These are phyloP conservation scores for Echeneis naucrates DNA, from an alignment of 2,797 vertebrate species.

Conservation along the genomic window DNA sequence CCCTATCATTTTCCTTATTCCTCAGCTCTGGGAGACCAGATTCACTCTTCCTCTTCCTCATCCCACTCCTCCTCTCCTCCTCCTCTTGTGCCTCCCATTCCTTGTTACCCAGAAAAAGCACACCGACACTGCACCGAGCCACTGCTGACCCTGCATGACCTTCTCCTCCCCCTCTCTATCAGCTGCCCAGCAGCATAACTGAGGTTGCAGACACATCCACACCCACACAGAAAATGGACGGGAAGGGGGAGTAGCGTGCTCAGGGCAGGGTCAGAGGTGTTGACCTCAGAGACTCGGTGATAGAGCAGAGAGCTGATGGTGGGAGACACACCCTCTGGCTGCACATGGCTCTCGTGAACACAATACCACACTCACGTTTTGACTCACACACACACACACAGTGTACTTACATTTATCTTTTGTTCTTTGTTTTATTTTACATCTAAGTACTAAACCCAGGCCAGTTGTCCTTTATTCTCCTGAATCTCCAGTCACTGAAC, in stretches of 20 bases:
- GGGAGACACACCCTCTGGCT: slow-evolving; percentile 64
- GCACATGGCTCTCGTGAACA: slow-evolving; percentile 40
- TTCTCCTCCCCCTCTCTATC: slow-evolving; percentile 48
- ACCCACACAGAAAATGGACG: slow-evolving; percentile 46
- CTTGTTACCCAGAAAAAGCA: slow-evolving; percentile 51
- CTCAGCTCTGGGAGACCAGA: slow-evolving; percentile 45
- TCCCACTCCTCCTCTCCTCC: slow-evolving; percentile 25
- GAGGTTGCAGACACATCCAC: slow-evolving; percentile 13
- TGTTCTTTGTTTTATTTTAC: slow-evolving; percentile 23
- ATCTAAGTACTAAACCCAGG: background rate
- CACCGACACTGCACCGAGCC: slow-evolving; percentile 47
- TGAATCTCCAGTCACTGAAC: background rate
- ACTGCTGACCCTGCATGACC: slow-evolving; percentile 62
- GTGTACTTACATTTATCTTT: background rate
- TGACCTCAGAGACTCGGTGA: slow-evolving; percentile 63
- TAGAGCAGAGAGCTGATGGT: slow-evolving; percentile 67
- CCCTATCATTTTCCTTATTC: slow-evolving; percentile 38
- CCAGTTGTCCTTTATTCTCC: background rate
- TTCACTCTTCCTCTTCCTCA: slow-evolving; percentile 35
- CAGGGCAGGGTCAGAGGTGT: slow-evolving; percentile 65
- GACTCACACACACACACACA: background rate
- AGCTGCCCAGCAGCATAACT: slow-evolving; percentile 53
- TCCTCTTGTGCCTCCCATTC: slow-evolving; percentile 41
- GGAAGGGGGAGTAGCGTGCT: slow-evolving; percentile 44
- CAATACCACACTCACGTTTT: slow-evolving; percentile 23